phyloP scores from a whole-genome alignment of 2,113 vertebrate species.

The Myiozetetes cayanensis region DNA sequence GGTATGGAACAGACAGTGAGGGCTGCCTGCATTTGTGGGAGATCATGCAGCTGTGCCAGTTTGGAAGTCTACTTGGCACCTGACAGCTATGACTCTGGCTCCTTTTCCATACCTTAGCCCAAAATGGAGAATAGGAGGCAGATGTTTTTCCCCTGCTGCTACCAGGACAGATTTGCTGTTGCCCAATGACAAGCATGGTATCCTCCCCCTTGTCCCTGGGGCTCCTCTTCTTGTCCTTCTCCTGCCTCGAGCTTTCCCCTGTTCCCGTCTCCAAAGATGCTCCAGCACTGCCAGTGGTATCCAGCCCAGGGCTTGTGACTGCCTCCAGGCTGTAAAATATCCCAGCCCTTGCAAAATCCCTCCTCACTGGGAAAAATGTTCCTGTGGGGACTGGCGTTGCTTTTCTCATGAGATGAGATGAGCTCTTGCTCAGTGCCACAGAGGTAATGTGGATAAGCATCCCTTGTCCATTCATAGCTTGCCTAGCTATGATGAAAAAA shows the following conservation, averaged over 20 bases:
- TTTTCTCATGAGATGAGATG: background rate
- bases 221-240: background rate
- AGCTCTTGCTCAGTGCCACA: background rate
- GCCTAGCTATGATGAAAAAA: background rate
- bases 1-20: background rate
- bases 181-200: background rate
- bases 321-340: background rate
- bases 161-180: background rate
- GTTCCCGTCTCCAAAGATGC: background rate
- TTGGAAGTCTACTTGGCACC: background rate
- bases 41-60: background rate
- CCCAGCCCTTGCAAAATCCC: background rate
- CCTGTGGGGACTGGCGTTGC: background rate
- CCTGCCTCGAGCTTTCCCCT: background rate
- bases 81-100: background rate
- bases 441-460: background rate
- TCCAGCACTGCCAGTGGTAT: background rate
- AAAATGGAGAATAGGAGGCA: background rate
- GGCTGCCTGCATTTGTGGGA: fast-evolving
- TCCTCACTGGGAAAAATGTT: background rate
- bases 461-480: fast-evolving
- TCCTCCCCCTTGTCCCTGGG: background rate
- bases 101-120: background rate
- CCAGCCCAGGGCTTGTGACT: fast-evolving
- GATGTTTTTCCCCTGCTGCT: background rate